Evolutionary conservation across 1,140 invertebrate genomes (phyloP), one percentile per base, ranked within the genome.

Genomic region (Polypedilum vanderplanki): DNA sequence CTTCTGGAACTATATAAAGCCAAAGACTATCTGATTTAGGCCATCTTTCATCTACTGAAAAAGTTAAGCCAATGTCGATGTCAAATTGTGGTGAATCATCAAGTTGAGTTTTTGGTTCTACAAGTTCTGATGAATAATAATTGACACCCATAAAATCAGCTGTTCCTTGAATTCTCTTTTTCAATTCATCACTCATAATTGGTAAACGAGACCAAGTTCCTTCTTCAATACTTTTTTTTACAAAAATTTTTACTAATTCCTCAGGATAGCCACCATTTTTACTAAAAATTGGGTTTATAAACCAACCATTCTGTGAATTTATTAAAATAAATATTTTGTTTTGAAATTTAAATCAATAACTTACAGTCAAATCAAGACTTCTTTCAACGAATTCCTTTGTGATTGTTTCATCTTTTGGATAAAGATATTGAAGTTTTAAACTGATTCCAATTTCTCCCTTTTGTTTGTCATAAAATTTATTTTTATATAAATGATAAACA

Each of bases 221-320:
- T 78, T 90, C 85, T 5, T 78, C 77, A 33, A 76, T 80, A 78
- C 87, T 90, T 86, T 88, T 83, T 12, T 76, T 78, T 67, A 79
- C 85, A 74, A 90, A 82, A 41, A 83, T 79, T 12, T 81, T 78
- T 74, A 86, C 84, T 86, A 91, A 87, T 0, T 87, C 75, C 17
- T 78, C 76, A 0, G 90, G 88, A 80, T 90, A 91, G 78, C 90
- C 87, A 0, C 90, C 89, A 0, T 80, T 76, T 75, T 79, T 73
- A 0, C 85, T 85, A 80, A 87, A 87, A 75, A 90, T 86, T n/a
- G 88, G 88, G 79, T 90, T 80, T 0, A 86, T 84, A 74, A 85
- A 86, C 88, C 88, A 90, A 10, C 90, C 90, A 46, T 85, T 82
- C 87, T 87, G n/a, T n/a, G 5, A 33, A 33, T 3, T 3, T 33